Evolutionary conservation across 2,888 invertebrate genomes (phyloP), one percentile per base, ranked within the genome.

Genomic region (Maniola hyperantus): DNA sequence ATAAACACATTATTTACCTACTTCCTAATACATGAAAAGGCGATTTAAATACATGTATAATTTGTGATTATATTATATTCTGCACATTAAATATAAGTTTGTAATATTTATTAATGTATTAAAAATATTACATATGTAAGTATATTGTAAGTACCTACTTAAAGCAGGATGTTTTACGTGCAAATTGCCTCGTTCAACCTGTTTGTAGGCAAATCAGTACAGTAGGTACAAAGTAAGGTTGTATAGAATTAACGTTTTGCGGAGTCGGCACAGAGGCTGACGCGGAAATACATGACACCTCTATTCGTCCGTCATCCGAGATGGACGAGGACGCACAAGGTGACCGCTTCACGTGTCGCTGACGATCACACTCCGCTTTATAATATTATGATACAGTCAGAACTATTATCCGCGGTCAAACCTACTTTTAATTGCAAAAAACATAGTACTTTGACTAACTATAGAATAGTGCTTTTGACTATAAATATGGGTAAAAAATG

Each of bases 261-360:
- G 69, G 73, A 73, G 66, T 77, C 77, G 76, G 76, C 74, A 68
- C 57, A 44, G 42, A 64, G 66, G 76, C 74, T 77, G 81, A 89
- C 80, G 82, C 88, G 89, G 90, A 90, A 90, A 83, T 82, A 78
- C 18, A 61, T 13, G 77, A 77, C 79, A 87, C 88, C 89, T 89
- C 89, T 88, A 87, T 87, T 86, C 83, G 89, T 83, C 88, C 87
- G 89, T 86, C 83, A 88, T 83, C 88, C 87, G 89, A 84, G 85
- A 86, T 83, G 85, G 74, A 80, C 81, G 85, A 78, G 87, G 85
- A 88, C 89, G 84, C 73, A 78, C 89, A 91, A 91, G 91, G 91
- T 90, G 91, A 91, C 91, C 89, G 88, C 78, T 71, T 66, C 67
- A 70, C 73, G 72, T 73, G 73, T 71, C 67, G 54, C 60, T 55